Percentiles rank a stretch among this genome's conserved stretches.
These are phyloP conservation scores for Picathartes gymnocephalus DNA, from an alignment of 2,113 vertebrate species.

Conservation along the genomic window DNA sequence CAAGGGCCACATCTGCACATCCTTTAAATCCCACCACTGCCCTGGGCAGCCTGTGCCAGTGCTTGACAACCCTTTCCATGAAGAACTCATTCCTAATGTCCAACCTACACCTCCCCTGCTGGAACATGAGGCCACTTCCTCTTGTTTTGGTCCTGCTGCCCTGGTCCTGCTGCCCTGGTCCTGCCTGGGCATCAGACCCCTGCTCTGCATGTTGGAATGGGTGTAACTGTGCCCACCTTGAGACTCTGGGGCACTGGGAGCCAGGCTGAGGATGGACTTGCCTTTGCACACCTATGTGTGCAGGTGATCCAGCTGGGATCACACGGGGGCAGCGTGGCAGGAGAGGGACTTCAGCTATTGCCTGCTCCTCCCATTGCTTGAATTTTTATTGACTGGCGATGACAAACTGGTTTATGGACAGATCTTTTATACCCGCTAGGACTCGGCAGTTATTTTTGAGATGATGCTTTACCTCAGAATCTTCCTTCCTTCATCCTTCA, in stretches of 20 bases:
- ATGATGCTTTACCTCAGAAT: conserved; percentile 63
- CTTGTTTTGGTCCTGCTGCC: not conserved
- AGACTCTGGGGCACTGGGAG: not conserved
- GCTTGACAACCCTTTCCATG: not conserved
- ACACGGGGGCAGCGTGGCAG: accelerated
- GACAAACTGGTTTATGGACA: conserved; percentile 67
- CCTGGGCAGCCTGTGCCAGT: not conserved
- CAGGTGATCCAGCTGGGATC: accelerated
- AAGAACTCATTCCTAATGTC: not conserved
- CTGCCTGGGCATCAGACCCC: not conserved
- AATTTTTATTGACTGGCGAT: conserved; percentile 56
- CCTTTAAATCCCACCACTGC: not conserved
- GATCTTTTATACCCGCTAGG: conserved; percentile 58
- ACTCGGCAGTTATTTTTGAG: conserved; percentile 65
- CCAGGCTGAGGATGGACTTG: not conserved
- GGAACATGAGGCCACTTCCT: accelerated
- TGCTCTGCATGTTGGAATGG: accelerated
- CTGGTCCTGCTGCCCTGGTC: not conserved
- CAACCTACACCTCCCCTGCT: not conserved
- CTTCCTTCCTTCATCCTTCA: conserved; percentile 69
- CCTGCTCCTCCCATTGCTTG: not conserved
- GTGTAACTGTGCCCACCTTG: not conserved
- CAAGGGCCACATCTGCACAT: not conserved
- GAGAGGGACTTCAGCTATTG: accelerated
- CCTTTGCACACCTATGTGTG: too few relatives aligned